Percentiles rank a stretch among this genome's conserved stretches.
These are phyloP conservation scores for Oreocharis arfaki DNA, from an alignment of 2,113 vertebrate species.

Conservation along the genomic window DNA sequence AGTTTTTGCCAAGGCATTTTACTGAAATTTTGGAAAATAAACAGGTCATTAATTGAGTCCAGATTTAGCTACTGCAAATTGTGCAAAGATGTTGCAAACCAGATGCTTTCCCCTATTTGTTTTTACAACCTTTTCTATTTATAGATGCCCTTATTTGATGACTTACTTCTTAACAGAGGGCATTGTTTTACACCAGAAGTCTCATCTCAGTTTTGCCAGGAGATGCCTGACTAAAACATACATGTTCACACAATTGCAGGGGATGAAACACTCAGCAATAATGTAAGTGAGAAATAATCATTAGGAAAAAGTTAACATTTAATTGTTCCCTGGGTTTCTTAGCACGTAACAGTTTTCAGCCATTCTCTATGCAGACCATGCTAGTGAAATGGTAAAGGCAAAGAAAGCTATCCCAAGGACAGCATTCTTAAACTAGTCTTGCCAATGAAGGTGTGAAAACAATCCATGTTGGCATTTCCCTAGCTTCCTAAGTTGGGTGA, in stretches of 20 bases:
- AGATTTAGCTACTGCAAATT: slow-evolving; percentile 48
- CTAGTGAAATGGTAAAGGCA: not conserved
- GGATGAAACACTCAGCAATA: not conserved
- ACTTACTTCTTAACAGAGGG: not conserved
- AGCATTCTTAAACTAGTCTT: not conserved
- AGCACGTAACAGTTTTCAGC: not conserved
- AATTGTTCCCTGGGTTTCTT: not conserved
- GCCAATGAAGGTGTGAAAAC: not conserved
- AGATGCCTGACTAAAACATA: not conserved
- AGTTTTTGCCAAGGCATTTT: slow-evolving; percentile 46
- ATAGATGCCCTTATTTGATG: not conserved
- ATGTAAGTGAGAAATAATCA: not conserved
- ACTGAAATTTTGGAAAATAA: slow-evolving; percentile 48
- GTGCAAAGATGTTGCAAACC: slow-evolving; percentile 9
- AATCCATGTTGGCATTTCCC: not conserved
- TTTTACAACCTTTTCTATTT: slow-evolving; percentile 14
- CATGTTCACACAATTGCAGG: not conserved
- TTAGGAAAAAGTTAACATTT: not conserved
- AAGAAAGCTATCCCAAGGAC: not conserved
- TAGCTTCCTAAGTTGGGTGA: not conserved
- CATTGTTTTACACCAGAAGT: not conserved
- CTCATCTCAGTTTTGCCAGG: not conserved
- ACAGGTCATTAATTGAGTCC: slow-evolving; percentile 40
- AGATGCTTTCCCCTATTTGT: slow-evolving; percentile 36
- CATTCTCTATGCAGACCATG: not conserved